Base-by-base conservation (phyloP, 2,888 invertebrate genomes). In the Ormyrus pomaceus region DNA sequence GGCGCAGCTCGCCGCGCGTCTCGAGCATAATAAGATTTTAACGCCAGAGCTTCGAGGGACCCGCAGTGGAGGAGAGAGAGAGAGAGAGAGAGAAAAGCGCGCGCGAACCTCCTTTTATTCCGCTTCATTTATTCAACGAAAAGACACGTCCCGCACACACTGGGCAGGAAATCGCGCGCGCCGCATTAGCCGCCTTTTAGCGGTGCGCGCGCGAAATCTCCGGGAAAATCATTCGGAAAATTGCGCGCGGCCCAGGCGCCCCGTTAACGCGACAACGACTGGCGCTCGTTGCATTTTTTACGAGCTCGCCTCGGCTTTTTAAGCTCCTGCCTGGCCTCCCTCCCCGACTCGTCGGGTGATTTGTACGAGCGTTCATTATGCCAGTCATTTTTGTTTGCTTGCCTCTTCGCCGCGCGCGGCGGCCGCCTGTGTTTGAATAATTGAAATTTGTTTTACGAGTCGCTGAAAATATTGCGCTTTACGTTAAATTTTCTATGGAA, bases 111-210 rank as follows among this genome's bases (percentile, higher is more conserved):
- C 46, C 66, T 64, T 66, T 70, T 56, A 59, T 68, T 61, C 65
- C 55, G 74, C 69, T 73, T 73, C 73, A 73, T 79, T 79, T 79
- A 75, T 75, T 75, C 75, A 75, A 61, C 19, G 66, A 68, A 65
- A 50, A 74, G 58, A 74, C 11, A 45, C 5, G 19, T 19, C 19
- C 19, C 19, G 19, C 19, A 19, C 19, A 19, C 19, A 19, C 19
- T 10, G 8, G 2, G 11, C 48, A 13, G 13, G 0, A 13, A 13
- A 13, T 13, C 13, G 19, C 19, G 19, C 1, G 19, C 11, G 51
- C 56, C 56, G 69, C 71, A 77, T 77, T 77, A 72, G 77, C 77
- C 19, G 19, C 19, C 19, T 77, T 77, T 77, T 77, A 77, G 58
- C 71, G 64, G 46, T 8, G 11, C 8, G 19, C 19, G 2, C 19